Percentiles rank a stretch among this genome's conserved stretches.
Evolutionary conservation across 2,113 vertebrate genomes (phyloP).

Genomic region (Hymenochirus boettgeri): DNA sequence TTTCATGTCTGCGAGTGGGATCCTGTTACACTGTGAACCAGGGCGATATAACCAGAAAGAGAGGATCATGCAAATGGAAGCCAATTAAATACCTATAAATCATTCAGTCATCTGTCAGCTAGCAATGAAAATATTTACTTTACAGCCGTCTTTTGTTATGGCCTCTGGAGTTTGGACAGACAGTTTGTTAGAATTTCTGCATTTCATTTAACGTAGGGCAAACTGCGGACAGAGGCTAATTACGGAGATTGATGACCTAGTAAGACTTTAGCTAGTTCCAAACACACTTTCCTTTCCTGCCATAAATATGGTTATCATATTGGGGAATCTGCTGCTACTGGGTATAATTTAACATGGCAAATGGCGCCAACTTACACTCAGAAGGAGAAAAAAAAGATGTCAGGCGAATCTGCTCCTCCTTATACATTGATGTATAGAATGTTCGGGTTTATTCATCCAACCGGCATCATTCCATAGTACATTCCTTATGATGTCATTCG

Average conservation of each 20-base stretch:
- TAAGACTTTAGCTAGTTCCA: neutral
- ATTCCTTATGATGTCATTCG: too few species aligned
- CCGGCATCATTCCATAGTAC: too few species aligned
- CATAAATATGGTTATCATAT: constrained; percentile 31
- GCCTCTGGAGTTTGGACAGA: constrained; percentile 12
- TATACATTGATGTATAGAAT: too few species aligned
- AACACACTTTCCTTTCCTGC: constrained; percentile 29
- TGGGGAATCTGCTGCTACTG: constrained; percentile 13
- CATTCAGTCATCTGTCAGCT: constrained; percentile 14
- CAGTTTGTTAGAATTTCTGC: constrained; percentile 13
- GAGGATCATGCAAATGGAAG: too few species aligned
- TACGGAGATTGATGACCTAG: constrained; percentile 28
- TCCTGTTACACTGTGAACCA: too few species aligned
- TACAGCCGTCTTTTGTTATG: constrained; percentile 3
- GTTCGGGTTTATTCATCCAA: too few species aligned
- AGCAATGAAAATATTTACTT: constrained; percentile 28
- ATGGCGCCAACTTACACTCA: constrained; percentile 36
- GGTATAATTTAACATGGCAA: neutral
- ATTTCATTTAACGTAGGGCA: constrained; percentile 23
- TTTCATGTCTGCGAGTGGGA: too few species aligned
- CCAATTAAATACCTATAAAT: constrained; percentile 28
- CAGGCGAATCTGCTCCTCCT: too few species aligned
- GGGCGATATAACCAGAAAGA: too few species aligned
- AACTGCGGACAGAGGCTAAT: constrained; percentile 31
- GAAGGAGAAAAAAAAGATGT: too few species aligned